These are phyloP conservation scores for Drosophila nigromelanica DNA, from an alignment of 1,140 invertebrate genomes.

Conservation along the genomic window DNA sequence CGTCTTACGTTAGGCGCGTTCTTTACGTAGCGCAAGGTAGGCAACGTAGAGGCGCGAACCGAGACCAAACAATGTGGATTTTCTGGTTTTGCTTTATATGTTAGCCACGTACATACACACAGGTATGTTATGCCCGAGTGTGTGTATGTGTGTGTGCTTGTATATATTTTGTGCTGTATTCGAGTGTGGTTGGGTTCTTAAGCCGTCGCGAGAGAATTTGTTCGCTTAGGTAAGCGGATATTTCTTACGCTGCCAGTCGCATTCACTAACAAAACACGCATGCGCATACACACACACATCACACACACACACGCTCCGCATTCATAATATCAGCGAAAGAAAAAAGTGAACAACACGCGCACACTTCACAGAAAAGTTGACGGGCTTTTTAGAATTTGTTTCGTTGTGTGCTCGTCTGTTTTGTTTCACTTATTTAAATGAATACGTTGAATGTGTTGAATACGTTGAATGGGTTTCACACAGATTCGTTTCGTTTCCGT, in stretches of 20 bases:
- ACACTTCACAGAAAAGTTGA: slow-evolving; percentile 15
- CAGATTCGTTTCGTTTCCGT: slow-evolving; percentile 33
- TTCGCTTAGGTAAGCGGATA: slow-evolving; percentile 77
- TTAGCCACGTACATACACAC: slow-evolving; percentile 55
- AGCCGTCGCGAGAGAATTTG: slow-evolving; percentile 69
- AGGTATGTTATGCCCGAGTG: slow-evolving; percentile 24
- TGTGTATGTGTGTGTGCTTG: slow-evolving; percentile 38
- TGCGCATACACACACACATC: slow-evolving; percentile 35
- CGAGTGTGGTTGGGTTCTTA: slow-evolving; percentile 57
- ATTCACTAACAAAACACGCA: slow-evolving; percentile 48
- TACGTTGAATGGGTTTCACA: slow-evolving; percentile 8
- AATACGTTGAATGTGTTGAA: slow-evolving; percentile 13
- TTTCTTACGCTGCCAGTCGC: slow-evolving; percentile 59
- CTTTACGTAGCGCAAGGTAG: slow-evolving; percentile 35
- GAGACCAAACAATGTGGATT: slow-evolving; percentile 73
- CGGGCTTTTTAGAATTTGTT: slow-evolving; percentile 14
- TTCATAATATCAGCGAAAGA: slow-evolving; percentile 47
- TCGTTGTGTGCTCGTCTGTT: slow-evolving; percentile 9
- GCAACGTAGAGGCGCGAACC: slow-evolving; percentile 34
- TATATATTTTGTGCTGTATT: slow-evolving; percentile 36
- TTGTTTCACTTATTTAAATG: slow-evolving; percentile 36
- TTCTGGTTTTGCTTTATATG: slow-evolving; percentile 82
- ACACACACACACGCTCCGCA: slow-evolving; percentile 42
- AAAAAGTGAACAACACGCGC: slow-evolving; percentile 37
- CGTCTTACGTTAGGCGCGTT: slow-evolving; percentile 41